Evolutionary conservation across 37 sponge, comb jelly and placozoan genomes (phyloP), one percentile per base, ranked within the genome.

Genomic region (Mnemiopsis leidyi): DNA sequence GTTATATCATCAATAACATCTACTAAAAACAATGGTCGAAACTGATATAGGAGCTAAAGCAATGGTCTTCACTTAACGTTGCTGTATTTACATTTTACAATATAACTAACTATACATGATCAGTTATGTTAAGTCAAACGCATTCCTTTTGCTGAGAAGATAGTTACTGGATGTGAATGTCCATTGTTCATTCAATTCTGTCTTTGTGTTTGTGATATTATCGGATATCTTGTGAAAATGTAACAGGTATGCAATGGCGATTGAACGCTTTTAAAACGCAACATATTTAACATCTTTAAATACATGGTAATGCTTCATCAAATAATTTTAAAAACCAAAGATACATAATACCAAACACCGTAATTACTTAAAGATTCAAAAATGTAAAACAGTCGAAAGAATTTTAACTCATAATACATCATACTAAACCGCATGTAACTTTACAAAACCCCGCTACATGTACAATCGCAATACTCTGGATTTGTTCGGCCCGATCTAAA

Each of bases 271-370:
- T 48, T 48, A 48, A 5, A 48, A 13, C 61, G 61, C 13, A 48
- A 18, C 61, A 48, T 48, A 48, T 48, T 48, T 48, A 48, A 48
- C 61, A 48, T 48, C 61, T 48, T 48, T 48, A 48, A 48, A 48
- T 48, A 48, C 61, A 48, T 48, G 61, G 61, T 48, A 48, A 48
- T 48, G 61, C 61, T 13, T 48, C 61, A 48, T 48, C 61, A 48
- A 48, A 48, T 48, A 48, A 77, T 77, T 77, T 77, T 77, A 77
- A 77, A 77, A 77, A 77, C 79, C 79, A 77, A 77, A 32, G 26
- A 71, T 29, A 77, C 79, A 77, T 77, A 77, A 77, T 77, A 34
- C 35, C 21, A 77, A 48, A 48, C 61, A 48, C 61, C 61, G 61
- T 48, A 48, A 48, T 48, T 48, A 48, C 61, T 48, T 13, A 48